Evolutionary conservation across 2,113 vertebrate genomes (phyloP), one percentile per base, ranked within the genome.

Genomic region (Gasterosteus aculeatus): DNA sequence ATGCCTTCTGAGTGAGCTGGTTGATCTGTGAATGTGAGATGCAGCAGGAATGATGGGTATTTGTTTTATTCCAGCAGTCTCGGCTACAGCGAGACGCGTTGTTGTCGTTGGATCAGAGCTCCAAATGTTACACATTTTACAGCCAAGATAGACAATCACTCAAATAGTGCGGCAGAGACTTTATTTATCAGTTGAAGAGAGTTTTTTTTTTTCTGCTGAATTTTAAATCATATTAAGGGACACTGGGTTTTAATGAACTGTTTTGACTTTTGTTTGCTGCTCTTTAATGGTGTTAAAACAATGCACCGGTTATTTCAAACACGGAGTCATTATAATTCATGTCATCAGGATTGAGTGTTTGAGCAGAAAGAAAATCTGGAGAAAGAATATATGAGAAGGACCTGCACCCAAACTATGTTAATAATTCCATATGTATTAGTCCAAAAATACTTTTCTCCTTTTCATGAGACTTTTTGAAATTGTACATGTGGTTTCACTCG

Each of bases 1-100:
- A 87, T 85, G 70, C 81, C 87, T 83, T 69, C n/a, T 31, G 69
- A 78, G 54, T 83, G 60, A 83, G 66, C 51, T 73, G 59, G 57
- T 47, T 35, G 19, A 58, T 61, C 47, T 47, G 19, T 53, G 46
- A 63, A 57, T 26, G 53, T 57, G 77, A 75, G 63, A 81, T 22
- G 18, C 47, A 61, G 60, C 63, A 84, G 82, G 81, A 86, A 86
- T 84, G 67, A 54, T 35, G 58, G 29, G 60, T 47, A 46, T 76
- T 65, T 49, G 29, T 65, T 67, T 54, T 39, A 58, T 70, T 39
- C 22, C 7, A 4, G 29, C 49, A 7, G 14, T 33, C 46, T 56
- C 35, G 46, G 58, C 63, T 53, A 59, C 72, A 60, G 69, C 11
- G 42, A 58, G 63, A 33, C 38, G 14, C 47, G 22, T 42, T 74